A percentile compares a stretch with the other conserved stretches of the same genome.
Evolutionary conservation across 2,888 invertebrate genomes (phyloP).

Genomic region (Protula sp.): DNA sequence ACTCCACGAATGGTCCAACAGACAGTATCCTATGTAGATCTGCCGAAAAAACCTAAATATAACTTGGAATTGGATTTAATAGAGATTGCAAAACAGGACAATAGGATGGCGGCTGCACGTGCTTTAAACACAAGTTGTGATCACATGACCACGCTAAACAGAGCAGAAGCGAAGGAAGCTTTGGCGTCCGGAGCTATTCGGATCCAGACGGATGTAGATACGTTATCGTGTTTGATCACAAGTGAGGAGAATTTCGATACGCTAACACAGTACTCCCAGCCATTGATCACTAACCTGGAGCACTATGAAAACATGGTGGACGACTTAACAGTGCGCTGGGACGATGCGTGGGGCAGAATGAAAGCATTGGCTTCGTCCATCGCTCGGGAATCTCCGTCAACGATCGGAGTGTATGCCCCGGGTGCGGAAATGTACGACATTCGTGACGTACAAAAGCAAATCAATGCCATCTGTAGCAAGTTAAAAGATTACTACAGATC

Average conservation of each 20-base stretch:
- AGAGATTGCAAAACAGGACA: slow-evolving; percentile 10
- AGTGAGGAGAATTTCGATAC: slow-evolving; percentile 14
- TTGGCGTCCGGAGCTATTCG: background rate
- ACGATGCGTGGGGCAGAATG: slow-evolving; percentile 25
- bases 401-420: slow-evolving; percentile 16
- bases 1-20: slow-evolving; percentile 6
- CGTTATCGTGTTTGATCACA: slow-evolving; percentile 3
- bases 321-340: slow-evolving; percentile 26
- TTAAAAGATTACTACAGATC: slow-evolving; percentile 18
- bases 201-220: slow-evolving; percentile 13
- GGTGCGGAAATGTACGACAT: slow-evolving; percentile 16
- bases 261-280: slow-evolving; percentile 13
- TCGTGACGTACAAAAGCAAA: slow-evolving; percentile 10
- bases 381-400: slow-evolving; percentile 17
- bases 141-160: slow-evolving; percentile 20
- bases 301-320: slow-evolving; percentile 13
- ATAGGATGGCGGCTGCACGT: slow-evolving; percentile 12
- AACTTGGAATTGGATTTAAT: slow-evolving; percentile 15
- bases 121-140: slow-evolving; percentile 13
- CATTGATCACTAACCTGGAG: slow-evolving; percentile 19
- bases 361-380: slow-evolving; percentile 23
- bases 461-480: slow-evolving; percentile 10
- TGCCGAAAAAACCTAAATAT: slow-evolving; percentile 17
- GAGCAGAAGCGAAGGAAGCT: slow-evolving; percentile 8
- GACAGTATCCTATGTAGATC: slow-evolving; percentile 15